Evolutionary conservation across 2,113 vertebrate genomes (phyloP), one percentile per base, ranked within the genome.

Genomic region (Odontophorus gujanensis): DNA sequence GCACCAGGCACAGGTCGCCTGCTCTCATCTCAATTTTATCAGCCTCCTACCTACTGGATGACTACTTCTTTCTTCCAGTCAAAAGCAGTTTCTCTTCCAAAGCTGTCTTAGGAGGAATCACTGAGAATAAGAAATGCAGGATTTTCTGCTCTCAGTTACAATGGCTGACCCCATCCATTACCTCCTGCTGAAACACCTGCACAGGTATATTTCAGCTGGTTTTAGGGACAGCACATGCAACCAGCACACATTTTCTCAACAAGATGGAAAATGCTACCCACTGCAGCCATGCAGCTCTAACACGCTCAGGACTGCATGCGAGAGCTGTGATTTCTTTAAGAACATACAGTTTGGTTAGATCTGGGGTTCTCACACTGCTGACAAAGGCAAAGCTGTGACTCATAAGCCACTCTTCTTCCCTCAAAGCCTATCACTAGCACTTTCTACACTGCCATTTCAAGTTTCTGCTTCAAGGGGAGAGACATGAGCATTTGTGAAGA

Each of bases 221-320:
- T 36, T 36, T 50, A 50, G 67, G 30, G 65, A 45, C 17, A 45
- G 43, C n/a, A 50, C 24, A 17, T 40, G 36, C 61, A 40, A 63
- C 40, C 61, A 10, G 8, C 24, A 42, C 62, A 50, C 34, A 50
- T 36, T 69, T 50, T 17, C 47, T 50, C 47, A 69, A 45, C 67
- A 69, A 36, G 24, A 38, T 50, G n/a, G n/a, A 69, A 69, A 50
- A 50, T 5, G 6, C 24, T 26, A 25, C 25, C 34, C 36, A 19
- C 14, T 36, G n/a, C 16, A 36, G 53, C 48, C 77, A 40, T 16
- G 24, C 7, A 77, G 43, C 13, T 30, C 34, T 65, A 57, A 36
- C 8, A 13, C 3, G 7, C 32, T 28, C n/a, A 71, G 40, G 34
- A 53, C 3, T 1, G 20, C 20, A n/a, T 1, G 18, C 0, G 0